Base-by-base conservation (phyloP, 2,888 invertebrate species). In the Lasioglossum vierecki region DNA sequence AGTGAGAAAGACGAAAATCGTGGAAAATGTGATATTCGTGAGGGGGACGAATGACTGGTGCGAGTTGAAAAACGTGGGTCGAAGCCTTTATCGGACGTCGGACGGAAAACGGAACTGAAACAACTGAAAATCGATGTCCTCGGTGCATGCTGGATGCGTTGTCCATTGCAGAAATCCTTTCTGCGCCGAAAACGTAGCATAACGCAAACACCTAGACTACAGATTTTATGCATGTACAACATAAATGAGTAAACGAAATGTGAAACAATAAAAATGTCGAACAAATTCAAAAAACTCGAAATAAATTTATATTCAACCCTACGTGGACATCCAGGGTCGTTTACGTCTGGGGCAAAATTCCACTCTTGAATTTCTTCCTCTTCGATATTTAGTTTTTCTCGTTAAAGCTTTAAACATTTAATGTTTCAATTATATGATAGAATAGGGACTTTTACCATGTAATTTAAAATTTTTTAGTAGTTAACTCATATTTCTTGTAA, bases 51-150 rank as follows among this genome's bases (percentile, higher is more conserved):
- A 89, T 91, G 89, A 75, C 80, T 30, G 44, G 88, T 89, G 91
- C 87, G 86, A 18, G 88, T 79, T 87, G 80, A 90, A 88, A 85
- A 87, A 84, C 82, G 78, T 87, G 83, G 86, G 89, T 92, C 90
- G 91, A 91, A 89, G 77, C 4, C 76, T 91, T 92, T 91, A 91
- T 91, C 92, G 92, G 92, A 92, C 92, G 91, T 86, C 60, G 76
- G 88, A 88, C 72, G 76, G 41, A 87, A 91, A 87, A 83, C 72
- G 83, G 85, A 66, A 77, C 53, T 79, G 44, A 85, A 90, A 77
- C 30, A 71, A 82, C 84, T 70, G 26, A 60, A 63, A 70, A 46
- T 72, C 60, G 72, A 90, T 91, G 85, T 76, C 72, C 75, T 46
- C 74, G 82, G 30, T 77, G 79, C 90, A 89, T 91, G 83, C 82